Evolutionary conservation across 2,888 invertebrate species (phyloP).

Genomic region (Exephanes ischioxanthus): DNA sequence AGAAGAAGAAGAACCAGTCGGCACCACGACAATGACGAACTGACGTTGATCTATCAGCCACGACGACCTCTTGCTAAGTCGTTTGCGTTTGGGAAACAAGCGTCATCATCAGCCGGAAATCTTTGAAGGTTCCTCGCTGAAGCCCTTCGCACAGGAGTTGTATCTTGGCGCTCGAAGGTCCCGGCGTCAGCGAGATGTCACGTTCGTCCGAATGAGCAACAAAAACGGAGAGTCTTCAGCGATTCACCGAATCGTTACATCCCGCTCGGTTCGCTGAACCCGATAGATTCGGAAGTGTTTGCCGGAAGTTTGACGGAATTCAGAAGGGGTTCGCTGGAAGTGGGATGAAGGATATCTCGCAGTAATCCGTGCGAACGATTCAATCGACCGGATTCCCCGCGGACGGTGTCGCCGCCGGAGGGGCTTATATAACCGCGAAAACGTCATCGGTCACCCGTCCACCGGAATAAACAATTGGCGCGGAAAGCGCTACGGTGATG

Average conservation of each 20-base stretch:
- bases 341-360: constrained; percentile 65
- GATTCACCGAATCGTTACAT: constrained; percentile 1
- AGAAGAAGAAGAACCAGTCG: constrained; percentile 23
- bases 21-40: constrained; percentile 8
- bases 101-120: not conserved
- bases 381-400: constrained; percentile 61
- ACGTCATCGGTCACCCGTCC: constrained; percentile 69
- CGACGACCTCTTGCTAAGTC: constrained; percentile 32
- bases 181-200: not conserved
- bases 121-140: not conserved
- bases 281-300: constrained; percentile 2
- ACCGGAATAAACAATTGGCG: constrained; percentile 72
- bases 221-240: constrained; percentile 39
- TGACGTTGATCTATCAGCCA: constrained; percentile 8
- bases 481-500: constrained; percentile 70
- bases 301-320: not conserved
- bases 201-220: constrained; percentile 12
- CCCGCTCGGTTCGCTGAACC: not conserved
- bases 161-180: not conserved
- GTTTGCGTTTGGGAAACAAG: constrained; percentile 26
- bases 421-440: constrained; percentile 47
- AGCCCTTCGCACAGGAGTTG: not conserved
- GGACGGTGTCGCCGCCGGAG: constrained; percentile 28
- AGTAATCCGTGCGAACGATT: constrained; percentile 68
- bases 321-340: constrained; percentile 19